phyloP scores from a whole-genome alignment of 53 echinoderm and acorn worm genomes.

The Echinarachnius parma region DNA sequence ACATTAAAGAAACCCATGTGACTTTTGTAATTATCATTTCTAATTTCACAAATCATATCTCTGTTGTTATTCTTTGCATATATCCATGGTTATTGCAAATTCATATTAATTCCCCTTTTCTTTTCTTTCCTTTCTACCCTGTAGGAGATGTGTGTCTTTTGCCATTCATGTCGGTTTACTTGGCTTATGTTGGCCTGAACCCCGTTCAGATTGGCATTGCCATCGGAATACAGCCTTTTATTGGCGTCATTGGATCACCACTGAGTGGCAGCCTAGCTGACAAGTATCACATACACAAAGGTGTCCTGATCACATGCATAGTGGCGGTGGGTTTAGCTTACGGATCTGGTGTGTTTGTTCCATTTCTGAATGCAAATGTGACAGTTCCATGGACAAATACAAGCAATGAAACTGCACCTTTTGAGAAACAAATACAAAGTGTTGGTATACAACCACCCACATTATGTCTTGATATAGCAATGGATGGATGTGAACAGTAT shows the following conservation, averaged over 20 bases:
- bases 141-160: slow-evolving; percentile 68
- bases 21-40: no score
- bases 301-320: slow-evolving; percentile 46
- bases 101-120: background rate
- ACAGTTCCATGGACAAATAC: no score
- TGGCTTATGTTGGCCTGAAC: slow-evolving; percentile 79
- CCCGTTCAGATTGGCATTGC: slow-evolving; percentile 77
- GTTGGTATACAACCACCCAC: no score
- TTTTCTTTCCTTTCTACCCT: slow-evolving; percentile 11
- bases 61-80: background rate
- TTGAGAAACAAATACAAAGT: no score
- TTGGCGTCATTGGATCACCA: slow-evolving; percentile 55
- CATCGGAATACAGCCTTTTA: slow-evolving; percentile 66
- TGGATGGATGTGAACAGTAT: no score
- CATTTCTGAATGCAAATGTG: background rate
- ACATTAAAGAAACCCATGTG: no score
- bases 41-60: no score
- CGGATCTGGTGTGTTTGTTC: slow-evolving; percentile 28
- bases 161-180: slow-evolving; percentile 90
- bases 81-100: background rate
- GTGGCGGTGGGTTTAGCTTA: slow-evolving; percentile 8
- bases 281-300: slow-evolving; percentile 72
- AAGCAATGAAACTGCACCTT: no score
- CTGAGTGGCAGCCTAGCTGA: slow-evolving; percentile 80
- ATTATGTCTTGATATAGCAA: no score